phyloP scores from a whole-genome alignment of 2,113 vertebrate species.

The Pituophis catenifer region DNA sequence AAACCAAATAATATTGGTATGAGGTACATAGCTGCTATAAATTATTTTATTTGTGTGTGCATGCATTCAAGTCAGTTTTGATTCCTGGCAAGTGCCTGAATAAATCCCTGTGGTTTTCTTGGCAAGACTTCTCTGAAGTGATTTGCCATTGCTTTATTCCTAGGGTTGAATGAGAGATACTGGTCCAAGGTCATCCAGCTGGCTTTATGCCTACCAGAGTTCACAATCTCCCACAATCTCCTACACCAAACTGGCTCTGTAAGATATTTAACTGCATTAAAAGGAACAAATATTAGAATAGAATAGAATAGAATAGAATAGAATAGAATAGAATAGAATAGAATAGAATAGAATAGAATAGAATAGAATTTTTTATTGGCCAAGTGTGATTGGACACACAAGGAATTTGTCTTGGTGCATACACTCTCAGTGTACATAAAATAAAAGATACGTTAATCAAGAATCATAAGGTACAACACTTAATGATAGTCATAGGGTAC shows the following conservation, averaged over 20 bases:
- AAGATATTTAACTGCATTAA: not conserved
- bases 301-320: too few relatives aligned
- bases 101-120: not conserved
- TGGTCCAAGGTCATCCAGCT: not conserved
- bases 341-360: too few relatives aligned
- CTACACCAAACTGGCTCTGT: not conserved
- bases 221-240: not conserved
- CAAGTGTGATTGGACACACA: too few relatives aligned
- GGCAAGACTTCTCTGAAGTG: not conserved
- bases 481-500: too few relatives aligned
- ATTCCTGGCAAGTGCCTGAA: not conserved
- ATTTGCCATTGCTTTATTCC: not conserved
- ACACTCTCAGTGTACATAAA: too few relatives aligned
- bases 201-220: not conserved
- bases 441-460: too few relatives aligned
- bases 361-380: too few relatives aligned
- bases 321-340: too few relatives aligned
- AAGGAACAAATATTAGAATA: not conserved
- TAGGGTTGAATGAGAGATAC: not conserved
- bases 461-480: too few relatives aligned
- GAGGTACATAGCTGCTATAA: not conserved
- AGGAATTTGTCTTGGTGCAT: too few relatives aligned
- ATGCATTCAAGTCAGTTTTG: not conserved
- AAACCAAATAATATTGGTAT: not conserved
- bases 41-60: not conserved